Base-by-base conservation (phyloP, 2,888 invertebrate genomes). In the Leptinotarsa rubiginosa region DNA sequence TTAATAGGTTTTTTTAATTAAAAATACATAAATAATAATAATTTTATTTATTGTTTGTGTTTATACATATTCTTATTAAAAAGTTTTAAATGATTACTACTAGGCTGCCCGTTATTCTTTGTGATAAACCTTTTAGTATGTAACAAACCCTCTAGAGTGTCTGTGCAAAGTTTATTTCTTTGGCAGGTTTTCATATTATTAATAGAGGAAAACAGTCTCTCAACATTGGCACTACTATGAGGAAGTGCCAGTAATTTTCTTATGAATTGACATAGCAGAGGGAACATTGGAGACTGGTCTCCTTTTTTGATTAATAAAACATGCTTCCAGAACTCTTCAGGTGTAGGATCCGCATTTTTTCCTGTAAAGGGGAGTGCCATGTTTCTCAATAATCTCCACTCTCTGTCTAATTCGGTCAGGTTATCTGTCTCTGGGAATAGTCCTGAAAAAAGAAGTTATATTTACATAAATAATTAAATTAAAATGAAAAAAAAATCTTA, bases 191-290 rank as follows among this genome's bases (percentile, higher is more conserved):
- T 25, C 25, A 25, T 25, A 25, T 25, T 25, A 25, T 25, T 25
- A 25, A 25, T 25, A 25, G 25, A 25, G 25, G 25, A 25, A 25
- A 25, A 25, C 25, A 25, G 25, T 25, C 25, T 25, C 25, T 25
- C 59, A 59, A 64, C 25, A 16, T 64, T 64, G 64, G 64, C 64
- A 41, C 64, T 64, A 20, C 64, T 64, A 64, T 64, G 64, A 31
- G 64, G 64, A 64, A 25, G 64, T 64, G 64, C 64, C 31, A 64
- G 64, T 64, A 64, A 64, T 64, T 64, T 64, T 64, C 22, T 64
- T 16, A 64, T 41, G 22, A 64, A 64, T 64, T 64, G 31, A 41
- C 22, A 64, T 64, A 64, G 64, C 22, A 64, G 64, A 41, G 64
- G 64, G 41, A 64, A 64, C 64, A 64, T 64, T 64, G 64, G 64